Percentiles rank a stretch among this genome's conserved stretches.
These are phyloP conservation scores for Silurus lanzhouensis DNA, from an alignment of 2,797 vertebrate genomes.

Conservation along the genomic window DNA sequence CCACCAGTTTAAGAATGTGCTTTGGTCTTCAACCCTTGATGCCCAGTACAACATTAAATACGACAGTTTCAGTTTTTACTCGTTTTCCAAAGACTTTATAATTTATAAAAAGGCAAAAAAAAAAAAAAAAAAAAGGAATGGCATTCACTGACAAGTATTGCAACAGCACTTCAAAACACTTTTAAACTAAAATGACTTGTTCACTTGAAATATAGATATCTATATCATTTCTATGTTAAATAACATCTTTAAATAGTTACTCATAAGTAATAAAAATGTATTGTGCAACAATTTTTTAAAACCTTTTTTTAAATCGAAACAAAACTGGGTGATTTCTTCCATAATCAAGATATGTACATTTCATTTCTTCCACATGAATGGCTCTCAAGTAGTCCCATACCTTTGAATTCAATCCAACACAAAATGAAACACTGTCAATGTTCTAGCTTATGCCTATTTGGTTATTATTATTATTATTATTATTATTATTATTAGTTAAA, in stretches of 20 bases:
- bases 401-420: constrained; percentile 38
- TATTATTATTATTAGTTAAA: constrained; percentile 8
- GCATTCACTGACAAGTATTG: constrained; percentile 46
- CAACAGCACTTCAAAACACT: constrained; percentile 55
- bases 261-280: constrained; percentile 52
- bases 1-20: constrained; percentile 44
- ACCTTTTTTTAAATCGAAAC: constrained; percentile 24
- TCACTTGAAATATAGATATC: constrained; percentile 51
- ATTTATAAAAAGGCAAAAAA: constrained; percentile 28
- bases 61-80: constrained; percentile 29
- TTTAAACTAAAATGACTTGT: constrained; percentile 35
- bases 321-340: constrained; percentile 66
- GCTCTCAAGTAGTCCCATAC: constrained; percentile 31
- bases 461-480: constrained; percentile 28
- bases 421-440: constrained; percentile 33
- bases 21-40: constrained; percentile 50
- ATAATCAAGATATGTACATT: constrained; percentile 67
- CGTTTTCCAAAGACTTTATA: constrained; percentile 31
- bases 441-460: constrained; percentile 39
- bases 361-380: constrained; percentile 49
- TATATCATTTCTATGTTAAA: constrained; percentile 49
- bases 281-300: constrained; percentile 48
- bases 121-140: constrained; percentile 29
- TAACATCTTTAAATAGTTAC: constrained; percentile 53
- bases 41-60: constrained; percentile 33